Percentiles rank a stretch among this genome's conserved stretches.
phyloP scores from a whole-genome alignment of 2,888 invertebrate species.

The Melipona bicolor region DNA sequence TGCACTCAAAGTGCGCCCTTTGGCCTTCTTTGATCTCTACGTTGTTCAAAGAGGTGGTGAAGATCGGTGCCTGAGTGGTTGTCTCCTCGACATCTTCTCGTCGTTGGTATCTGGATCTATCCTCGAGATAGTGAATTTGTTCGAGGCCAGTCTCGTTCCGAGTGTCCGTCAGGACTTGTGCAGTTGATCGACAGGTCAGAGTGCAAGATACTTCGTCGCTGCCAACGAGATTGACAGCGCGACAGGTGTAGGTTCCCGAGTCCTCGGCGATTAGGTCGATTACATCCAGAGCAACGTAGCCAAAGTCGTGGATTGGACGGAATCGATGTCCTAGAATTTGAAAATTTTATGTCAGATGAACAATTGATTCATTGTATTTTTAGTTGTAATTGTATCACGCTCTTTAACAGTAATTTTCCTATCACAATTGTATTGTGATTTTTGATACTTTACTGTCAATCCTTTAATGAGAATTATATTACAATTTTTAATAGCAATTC shows the following conservation, averaged over 20 bases:
- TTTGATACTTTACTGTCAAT: too few relatives aligned
- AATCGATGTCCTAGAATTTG: slow-evolving; percentile 90
- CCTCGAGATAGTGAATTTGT: slow-evolving; percentile 95
- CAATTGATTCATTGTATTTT: too few relatives aligned
- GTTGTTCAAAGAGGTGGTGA: slow-evolving; percentile 96
- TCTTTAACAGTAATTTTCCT: too few relatives aligned
- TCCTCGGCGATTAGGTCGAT: slow-evolving; percentile 98
- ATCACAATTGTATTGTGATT: too few relatives aligned
- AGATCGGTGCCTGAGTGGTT: slow-evolving; percentile 96
- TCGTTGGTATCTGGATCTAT: slow-evolving; percentile 91
- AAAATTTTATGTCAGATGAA: neutral
- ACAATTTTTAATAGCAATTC: too few relatives aligned
- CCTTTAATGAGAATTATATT: too few relatives aligned
- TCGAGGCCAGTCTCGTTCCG: slow-evolving; percentile 95
- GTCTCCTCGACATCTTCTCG: slow-evolving; percentile 91
- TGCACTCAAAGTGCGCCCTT: slow-evolving; percentile 96
- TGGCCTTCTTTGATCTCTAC: slow-evolving; percentile 97
- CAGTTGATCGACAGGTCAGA: slow-evolving; percentile 90
- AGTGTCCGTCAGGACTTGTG: slow-evolving; percentile 93
- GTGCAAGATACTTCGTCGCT: slow-evolving; percentile 93
- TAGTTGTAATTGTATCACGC: too few relatives aligned
- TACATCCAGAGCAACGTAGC: slow-evolving; percentile 98
- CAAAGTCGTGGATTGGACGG: slow-evolving; percentile 98
- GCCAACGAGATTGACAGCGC: slow-evolving; percentile 96
- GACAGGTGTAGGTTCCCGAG: slow-evolving; percentile 96